Percentiles rank a stretch among this genome's conserved stretches.
Conservation (phyloP, 2,888 invertebrate species). For the Xestia sexstrigata region DNA sequence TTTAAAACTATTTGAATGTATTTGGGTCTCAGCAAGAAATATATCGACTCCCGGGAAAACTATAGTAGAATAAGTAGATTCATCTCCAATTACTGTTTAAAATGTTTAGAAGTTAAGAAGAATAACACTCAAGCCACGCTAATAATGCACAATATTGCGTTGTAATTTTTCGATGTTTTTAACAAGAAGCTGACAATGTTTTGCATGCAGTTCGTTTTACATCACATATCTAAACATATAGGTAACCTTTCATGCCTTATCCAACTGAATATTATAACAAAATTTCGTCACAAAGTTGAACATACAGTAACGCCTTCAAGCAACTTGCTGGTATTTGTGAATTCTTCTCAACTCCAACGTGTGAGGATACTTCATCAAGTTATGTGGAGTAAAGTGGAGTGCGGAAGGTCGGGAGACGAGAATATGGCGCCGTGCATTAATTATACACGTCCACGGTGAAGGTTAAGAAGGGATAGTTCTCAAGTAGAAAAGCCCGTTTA, state of each 20-base stretch:
- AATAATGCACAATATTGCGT: background rate
- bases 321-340: conserved; percentile 61
- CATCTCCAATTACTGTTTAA: background rate
- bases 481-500: conserved; percentile 30
- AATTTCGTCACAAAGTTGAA: conserved; percentile 24
- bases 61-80: conserved; percentile 1
- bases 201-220: background rate
- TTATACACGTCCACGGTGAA: conserved; percentile 33
- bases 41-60: background rate
- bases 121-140: background rate
- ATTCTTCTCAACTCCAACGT: conserved; percentile 59
- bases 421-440: conserved; percentile 56
- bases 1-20: no score
- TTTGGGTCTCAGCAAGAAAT: no score
- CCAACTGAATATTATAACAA: conserved; percentile 9
- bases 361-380: conserved; percentile 70
- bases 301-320: conserved; percentile 28
- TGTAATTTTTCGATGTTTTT: background rate
- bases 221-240: background rate
- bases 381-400: conserved; percentile 57
- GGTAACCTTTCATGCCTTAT: background rate
- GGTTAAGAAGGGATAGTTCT: conserved; percentile 38
- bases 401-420: conserved; percentile 31
- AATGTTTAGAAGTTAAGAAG: background rate
- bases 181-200: background rate